Evolutionary conservation across 2,797 vertebrate genomes (phyloP).

Genomic region (Cyclopterus lumpus): DNA sequence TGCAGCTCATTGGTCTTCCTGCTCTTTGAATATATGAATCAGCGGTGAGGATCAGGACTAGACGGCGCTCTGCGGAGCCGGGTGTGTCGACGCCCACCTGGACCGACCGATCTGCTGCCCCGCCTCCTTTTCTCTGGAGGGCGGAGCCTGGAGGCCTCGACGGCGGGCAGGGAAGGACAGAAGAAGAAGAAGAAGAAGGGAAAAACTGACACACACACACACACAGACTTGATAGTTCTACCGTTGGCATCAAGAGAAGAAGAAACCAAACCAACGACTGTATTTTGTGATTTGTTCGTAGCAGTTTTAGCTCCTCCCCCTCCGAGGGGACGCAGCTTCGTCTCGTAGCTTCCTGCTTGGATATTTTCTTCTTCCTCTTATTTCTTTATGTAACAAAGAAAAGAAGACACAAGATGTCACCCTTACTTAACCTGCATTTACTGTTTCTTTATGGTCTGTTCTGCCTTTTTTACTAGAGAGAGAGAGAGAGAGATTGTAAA

Average conservation of each 20-base stretch:
- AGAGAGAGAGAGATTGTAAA: too few species aligned
- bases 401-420: slow-evolving; percentile 51
- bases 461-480: slow-evolving; percentile 81
- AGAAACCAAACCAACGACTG: slow-evolving; percentile 68
- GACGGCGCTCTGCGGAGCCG: background rate
- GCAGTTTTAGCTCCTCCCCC: slow-evolving; percentile 81
- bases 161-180: slow-evolving; percentile 11
- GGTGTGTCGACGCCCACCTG: slow-evolving; percentile 9
- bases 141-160: background rate
- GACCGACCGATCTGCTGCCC: slow-evolving; percentile 1
- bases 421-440: slow-evolving; percentile 77
- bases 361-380: slow-evolving; percentile 73
- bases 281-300: slow-evolving; percentile 86
- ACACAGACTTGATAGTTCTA: slow-evolving; percentile 68
- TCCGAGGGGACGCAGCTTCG: slow-evolving; percentile 59
- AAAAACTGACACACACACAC: background rate
- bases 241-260: slow-evolving; percentile 77
- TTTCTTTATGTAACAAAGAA: slow-evolving; percentile 72
- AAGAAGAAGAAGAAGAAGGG: background rate
- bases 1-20: slow-evolving; percentile 31
- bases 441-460: slow-evolving; percentile 76
- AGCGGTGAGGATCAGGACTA: slow-evolving; percentile 19
- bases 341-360: slow-evolving; percentile 79
- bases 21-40: slow-evolving; percentile 62
- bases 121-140: background rate